phyloP scores from a whole-genome alignment of 2,888 invertebrate species.

The Odontomyia ornata region DNA sequence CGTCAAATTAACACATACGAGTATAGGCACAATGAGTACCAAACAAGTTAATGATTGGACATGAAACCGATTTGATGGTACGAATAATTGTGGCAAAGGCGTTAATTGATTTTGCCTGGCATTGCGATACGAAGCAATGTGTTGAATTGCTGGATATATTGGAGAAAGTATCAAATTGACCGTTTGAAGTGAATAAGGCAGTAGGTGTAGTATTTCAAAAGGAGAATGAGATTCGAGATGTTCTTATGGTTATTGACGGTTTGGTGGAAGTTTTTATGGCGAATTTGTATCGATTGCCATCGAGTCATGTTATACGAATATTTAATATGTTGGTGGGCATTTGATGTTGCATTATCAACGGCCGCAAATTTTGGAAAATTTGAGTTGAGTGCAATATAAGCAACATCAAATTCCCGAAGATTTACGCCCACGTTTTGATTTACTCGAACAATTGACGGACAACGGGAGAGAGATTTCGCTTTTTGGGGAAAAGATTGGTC shows the following conservation, averaged over 20 bases:
- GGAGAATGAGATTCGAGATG: conserved; percentile 73
- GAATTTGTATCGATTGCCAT: conserved; percentile 82
- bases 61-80: conserved; percentile 77
- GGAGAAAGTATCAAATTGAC: conserved; percentile 75
- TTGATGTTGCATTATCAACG: conserved; percentile 81
- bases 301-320: no score
- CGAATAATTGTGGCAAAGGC: conserved; percentile 72
- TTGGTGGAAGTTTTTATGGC: conserved; percentile 78
- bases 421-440: conserved; percentile 75
- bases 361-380: conserved; percentile 70
- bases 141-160: conserved; percentile 76
- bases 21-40: no score
- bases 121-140: conserved; percentile 76
- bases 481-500: conserved; percentile 89
- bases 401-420: conserved; percentile 80
- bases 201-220: conserved; percentile 64
- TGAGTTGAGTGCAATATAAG: conserved; percentile 57
- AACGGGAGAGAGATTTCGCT: conserved; percentile 88
- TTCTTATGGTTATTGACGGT: conserved; percentile 75
- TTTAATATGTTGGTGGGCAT: conserved; percentile 79
- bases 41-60: no score
- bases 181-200: no score
- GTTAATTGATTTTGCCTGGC: conserved; percentile 73
- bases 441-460: conserved; percentile 83
- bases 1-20: no score